These are phyloP conservation scores for Hypercompe scribonia DNA, from an alignment of 2,888 invertebrate genomes.

Conservation along the genomic window DNA sequence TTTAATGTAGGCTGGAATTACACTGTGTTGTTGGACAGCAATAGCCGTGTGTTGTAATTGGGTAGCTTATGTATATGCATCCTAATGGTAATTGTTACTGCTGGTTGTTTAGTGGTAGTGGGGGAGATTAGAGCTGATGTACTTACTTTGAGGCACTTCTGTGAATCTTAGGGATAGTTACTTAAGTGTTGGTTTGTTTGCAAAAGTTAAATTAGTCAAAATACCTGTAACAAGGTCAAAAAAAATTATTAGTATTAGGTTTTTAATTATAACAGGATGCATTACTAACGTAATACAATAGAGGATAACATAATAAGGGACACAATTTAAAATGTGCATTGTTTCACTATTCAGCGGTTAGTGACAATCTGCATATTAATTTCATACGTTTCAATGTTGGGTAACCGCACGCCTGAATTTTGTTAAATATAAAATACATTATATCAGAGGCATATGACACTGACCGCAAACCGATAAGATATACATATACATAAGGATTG, in stretches of 20 bases:
- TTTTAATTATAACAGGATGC: no score
- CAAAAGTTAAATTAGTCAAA: background rate
- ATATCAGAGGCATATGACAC: conserved; percentile 25
- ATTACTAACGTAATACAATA: no score
- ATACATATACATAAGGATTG: background rate
- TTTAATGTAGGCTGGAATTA: conserved; percentile 44
- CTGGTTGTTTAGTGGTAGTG: conserved; percentile 8
- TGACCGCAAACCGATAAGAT: background rate
- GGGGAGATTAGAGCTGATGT: conserved; percentile 10
- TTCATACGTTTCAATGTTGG: conserved; percentile 43
- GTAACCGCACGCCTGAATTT: conserved; percentile 41
- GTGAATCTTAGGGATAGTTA: background rate
- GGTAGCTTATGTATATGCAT: conserved; percentile 16
- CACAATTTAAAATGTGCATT: conserved; percentile 1
- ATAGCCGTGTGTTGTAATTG: conserved; percentile 20
- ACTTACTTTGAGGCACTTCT: conserved; percentile 11
- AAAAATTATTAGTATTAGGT: conserved; percentile 1
- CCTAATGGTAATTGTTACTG: conserved; percentile 23
- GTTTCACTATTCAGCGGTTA: background rate
- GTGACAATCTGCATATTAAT: conserved; percentile 45
- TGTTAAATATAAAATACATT: conserved; percentile 21
- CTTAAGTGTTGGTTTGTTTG: background rate
- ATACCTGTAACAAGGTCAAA: conserved; percentile 46
- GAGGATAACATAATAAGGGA: no score
- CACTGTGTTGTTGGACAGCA: conserved; percentile 5